Base-by-base conservation (phyloP, 2,113 vertebrate species). In the Chloebia gouldiae region DNA sequence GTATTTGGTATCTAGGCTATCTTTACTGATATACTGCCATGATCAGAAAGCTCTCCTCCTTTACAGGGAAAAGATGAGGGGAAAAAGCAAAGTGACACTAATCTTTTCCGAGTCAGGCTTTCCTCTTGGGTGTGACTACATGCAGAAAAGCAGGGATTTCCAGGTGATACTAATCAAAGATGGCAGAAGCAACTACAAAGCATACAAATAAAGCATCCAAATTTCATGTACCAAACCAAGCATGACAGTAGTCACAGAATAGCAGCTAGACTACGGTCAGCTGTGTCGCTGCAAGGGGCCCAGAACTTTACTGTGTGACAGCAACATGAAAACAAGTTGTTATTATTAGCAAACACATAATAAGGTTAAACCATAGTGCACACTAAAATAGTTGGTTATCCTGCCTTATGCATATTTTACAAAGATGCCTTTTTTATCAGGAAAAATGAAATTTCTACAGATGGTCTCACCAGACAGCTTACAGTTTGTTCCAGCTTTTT, bases 81-180 rank as follows among this genome's bases (percentile, higher is more conserved):
- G 75, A 37, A 82, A 94, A 92, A 84, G 92, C 90, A 77, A 95
- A 96, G 86, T 97, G 95, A 97, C 94, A 65, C 66, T 97, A 96
- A 97, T 96, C 73, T 94, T 94, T 96, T 96, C 88, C 84, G 90
- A 97, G 92, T 80, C 75, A 44, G 86, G 73, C 93, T 94, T 96
- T 92, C 82, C 86, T 96, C 94, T 90, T 96, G 95, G 91, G 92
- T 96, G 95, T 96, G 90, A 97, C 95, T 95, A 87, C 88, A 96
- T 39, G 50, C 57, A 96, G 95, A 94, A 94, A 93, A 95, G 78
- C 93, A 91, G 80, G 78, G 83, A 84, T 95, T 96, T 97, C 90
- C 90, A 97, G 96, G 92, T 93, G 92, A 96, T 81, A 54, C 49
- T 96, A 97, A 97, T 96, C 81, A 88, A 95, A 95, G 81, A 86